A percentile compares a stretch with the other conserved stretches of the same genome.
phyloP scores from a whole-genome alignment of 2,888 invertebrate genomes.

The Micoletzkya japonica region DNA sequence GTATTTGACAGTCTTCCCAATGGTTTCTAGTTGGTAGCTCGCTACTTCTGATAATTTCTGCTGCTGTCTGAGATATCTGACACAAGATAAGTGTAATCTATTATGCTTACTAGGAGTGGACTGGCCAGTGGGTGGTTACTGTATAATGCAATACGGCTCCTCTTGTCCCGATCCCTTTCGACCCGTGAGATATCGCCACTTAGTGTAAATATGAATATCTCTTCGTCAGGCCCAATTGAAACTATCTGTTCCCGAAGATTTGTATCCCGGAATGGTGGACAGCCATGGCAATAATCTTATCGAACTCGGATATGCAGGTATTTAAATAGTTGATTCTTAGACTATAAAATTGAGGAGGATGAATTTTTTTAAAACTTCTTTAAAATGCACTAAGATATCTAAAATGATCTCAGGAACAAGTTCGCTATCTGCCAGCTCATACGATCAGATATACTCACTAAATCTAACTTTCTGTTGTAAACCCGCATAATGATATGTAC shows the following conservation, averaged over 20 bases:
- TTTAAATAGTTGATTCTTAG: background rate
- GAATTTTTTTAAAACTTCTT: background rate
- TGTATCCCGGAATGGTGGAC: slow-evolving; percentile 13
- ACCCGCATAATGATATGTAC: background rate
- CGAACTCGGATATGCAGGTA: slow-evolving; percentile 15
- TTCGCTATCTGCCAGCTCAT: background rate
- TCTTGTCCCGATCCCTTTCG: slow-evolving; percentile 9
- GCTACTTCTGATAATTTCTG: no score
- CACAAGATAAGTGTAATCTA: no score
- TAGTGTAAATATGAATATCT: background rate
- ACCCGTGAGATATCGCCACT: background rate
- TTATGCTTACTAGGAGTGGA: background rate
- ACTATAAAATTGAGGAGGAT: background rate
- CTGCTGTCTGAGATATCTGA: no score
- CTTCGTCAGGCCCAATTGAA: slow-evolving; percentile 3
- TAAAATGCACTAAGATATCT: no score
- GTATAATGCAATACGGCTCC: slow-evolving; percentile 11
- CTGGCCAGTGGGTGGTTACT: slow-evolving; percentile 19
- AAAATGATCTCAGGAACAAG: background rate
- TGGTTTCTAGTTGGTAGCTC: no score
- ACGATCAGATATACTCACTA: slow-evolving; percentile 12
- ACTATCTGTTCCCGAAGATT: slow-evolving; percentile 19
- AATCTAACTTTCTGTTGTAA: slow-evolving; percentile 19
- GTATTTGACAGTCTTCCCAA: no score
- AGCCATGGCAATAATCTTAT: slow-evolving; percentile 9